Evolutionary conservation across 2,113 vertebrate genomes (phyloP).

Genomic region (Elanoides forficatus): DNA sequence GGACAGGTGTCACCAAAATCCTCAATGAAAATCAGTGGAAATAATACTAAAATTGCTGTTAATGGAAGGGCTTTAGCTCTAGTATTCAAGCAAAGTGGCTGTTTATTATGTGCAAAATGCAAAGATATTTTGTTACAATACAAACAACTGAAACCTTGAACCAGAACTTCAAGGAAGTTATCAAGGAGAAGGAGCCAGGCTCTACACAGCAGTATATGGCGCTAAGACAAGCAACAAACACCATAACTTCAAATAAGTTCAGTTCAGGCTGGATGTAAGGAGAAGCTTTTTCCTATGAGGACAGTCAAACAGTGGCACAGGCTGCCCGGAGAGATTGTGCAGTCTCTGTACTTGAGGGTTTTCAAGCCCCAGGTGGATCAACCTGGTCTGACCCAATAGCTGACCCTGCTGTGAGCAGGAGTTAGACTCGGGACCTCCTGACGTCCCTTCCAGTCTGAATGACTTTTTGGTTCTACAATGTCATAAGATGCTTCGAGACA

Average conservation of each 20-base stretch:
- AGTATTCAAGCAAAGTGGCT: neutral
- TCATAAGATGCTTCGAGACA: neutral
- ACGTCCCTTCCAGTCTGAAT: neutral
- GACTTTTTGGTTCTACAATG: neutral
- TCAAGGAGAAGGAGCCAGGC: neutral
- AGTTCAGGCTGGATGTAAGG: neutral
- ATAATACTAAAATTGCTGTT: neutral
- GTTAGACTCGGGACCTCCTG: neutral
- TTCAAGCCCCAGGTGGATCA: neutral
- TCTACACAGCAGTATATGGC: accelerated
- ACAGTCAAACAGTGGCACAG: neutral
- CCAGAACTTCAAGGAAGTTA: neutral
- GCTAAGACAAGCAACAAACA: neutral
- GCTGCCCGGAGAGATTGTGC: neutral
- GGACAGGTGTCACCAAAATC: neutral
- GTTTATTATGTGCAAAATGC: neutral
- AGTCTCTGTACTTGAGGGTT: neutral
- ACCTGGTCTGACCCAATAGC: neutral
- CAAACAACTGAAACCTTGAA: neutral
- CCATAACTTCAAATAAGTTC: neutral
- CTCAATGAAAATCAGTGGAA: neutral
- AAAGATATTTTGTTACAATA: neutral
- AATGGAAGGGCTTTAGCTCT: neutral
- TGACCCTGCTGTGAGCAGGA: neutral
- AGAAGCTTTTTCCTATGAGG: neutral